phyloP scores from a whole-genome alignment of 2,888 invertebrate species.

The Fabriciana adippe region DNA sequence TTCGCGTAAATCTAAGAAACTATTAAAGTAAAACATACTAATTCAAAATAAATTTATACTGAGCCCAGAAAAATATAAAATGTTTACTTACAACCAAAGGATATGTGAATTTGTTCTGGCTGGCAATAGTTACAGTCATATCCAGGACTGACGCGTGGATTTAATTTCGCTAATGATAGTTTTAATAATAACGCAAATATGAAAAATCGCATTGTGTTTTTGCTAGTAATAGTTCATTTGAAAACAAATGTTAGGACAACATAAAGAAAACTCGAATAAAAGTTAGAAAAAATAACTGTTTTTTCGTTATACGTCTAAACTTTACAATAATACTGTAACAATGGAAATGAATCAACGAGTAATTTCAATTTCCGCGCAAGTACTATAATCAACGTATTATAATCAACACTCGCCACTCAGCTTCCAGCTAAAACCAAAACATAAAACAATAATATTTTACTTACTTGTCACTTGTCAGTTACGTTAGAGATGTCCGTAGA shows the following conservation, averaged over 20 bases:
- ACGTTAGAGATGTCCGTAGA: not conserved
- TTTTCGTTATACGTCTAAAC: slow-evolving; percentile 3
- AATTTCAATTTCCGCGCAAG: slow-evolving; percentile 7
- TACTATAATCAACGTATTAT: no score
- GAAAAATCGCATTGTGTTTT: slow-evolving; percentile 27
- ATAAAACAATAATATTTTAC: no score
- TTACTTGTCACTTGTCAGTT: not conserved
- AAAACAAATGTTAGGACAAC: not conserved
- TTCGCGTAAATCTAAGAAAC: no score
- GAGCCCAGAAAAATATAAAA: not conserved
- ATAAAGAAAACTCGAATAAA: not conserved
- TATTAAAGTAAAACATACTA: no score
- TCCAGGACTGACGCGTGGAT: slow-evolving; percentile 36
- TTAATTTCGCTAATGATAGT: slow-evolving; percentile 12
- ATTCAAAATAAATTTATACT: no score
- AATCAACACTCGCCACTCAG: no score
- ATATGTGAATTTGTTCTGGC: slow-evolving; percentile 86
- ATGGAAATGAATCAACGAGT: slow-evolving; percentile 9
- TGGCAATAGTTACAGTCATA: slow-evolving; percentile 73
- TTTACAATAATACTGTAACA: slow-evolving; percentile 7
- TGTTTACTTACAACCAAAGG: slow-evolving; percentile 80
- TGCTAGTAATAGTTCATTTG: not conserved
- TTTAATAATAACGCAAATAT: slow-evolving; percentile 30
- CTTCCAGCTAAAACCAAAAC: no score
- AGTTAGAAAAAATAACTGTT: not conserved